phyloP scores from a whole-genome alignment of 2,113 vertebrate species.

The Sturnus vulgaris region DNA sequence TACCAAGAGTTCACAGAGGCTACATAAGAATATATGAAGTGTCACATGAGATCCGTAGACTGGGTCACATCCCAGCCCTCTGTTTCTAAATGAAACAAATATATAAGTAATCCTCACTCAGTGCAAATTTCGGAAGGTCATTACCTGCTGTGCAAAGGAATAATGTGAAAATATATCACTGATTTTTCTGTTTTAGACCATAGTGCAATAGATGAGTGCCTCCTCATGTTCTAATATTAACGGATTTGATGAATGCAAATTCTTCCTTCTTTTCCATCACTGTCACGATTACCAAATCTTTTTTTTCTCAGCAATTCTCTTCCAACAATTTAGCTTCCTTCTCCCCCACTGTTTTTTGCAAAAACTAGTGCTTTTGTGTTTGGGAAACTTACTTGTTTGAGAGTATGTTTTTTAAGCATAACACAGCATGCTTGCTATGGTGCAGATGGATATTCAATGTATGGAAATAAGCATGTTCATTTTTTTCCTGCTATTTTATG shows the following conservation, averaged over 20 bases:
- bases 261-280: neutral
- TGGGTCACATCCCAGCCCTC: neutral
- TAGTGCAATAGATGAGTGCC: neutral
- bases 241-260: neutral
- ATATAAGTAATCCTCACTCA: neutral
- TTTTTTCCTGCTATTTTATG: neutral
- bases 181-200: neutral
- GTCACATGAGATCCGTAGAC: accelerated
- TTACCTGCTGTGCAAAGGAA: neutral
- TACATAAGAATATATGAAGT: neutral
- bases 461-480: neutral
- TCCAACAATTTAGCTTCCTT: neutral
- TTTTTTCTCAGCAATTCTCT: neutral
- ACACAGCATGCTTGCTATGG: neutral
- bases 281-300: neutral
- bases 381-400: neutral
- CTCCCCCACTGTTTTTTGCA: neutral
- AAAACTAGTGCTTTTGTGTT: neutral
- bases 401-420: neutral
- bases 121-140: neutral
- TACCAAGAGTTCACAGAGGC: neutral
- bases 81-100: neutral
- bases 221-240: neutral
- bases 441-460: neutral
- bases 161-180: neutral